phyloP scores from a whole-genome alignment of 2,888 invertebrate genomes.

The Actias luna region DNA sequence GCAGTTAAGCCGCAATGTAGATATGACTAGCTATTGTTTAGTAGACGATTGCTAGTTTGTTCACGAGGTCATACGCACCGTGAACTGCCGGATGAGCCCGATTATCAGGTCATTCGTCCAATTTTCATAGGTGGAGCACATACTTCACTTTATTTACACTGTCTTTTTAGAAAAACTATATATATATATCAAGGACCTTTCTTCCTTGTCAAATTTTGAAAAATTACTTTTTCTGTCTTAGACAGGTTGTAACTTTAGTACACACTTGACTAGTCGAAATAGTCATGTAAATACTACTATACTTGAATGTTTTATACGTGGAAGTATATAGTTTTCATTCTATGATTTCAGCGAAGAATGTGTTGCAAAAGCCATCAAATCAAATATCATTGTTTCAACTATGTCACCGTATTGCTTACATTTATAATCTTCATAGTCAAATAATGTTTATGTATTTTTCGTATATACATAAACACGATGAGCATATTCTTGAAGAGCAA shows the following conservation, averaged over 20 bases:
- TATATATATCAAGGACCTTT: neutral
- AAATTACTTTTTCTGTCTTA: neutral
- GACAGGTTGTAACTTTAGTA: neutral
- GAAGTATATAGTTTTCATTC: too few relatives aligned
- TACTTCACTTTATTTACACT: slow-evolving; percentile 28
- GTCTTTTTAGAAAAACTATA: neutral
- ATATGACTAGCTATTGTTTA: slow-evolving; percentile 28
- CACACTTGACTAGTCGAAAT: neutral
- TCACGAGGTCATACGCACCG: slow-evolving; percentile 32
- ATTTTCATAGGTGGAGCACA: slow-evolving; percentile 43
- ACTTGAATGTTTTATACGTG: too few relatives aligned
- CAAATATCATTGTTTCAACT: too few relatives aligned
- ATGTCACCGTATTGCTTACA: too few relatives aligned
- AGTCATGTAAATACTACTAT: neutral
- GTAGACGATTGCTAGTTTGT: slow-evolving; percentile 43
- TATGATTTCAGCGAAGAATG: neutral
- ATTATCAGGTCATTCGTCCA: slow-evolving; percentile 54
- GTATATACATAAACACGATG: too few relatives aligned
- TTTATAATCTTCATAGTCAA: too few relatives aligned
- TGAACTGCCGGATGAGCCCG: slow-evolving; percentile 49
- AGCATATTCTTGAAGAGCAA: too few relatives aligned
- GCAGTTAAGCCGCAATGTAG: slow-evolving; percentile 26
- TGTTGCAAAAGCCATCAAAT: too few relatives aligned
- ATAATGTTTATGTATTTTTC: too few relatives aligned
- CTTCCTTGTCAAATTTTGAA: neutral